phyloP scores from a whole-genome alignment of 2,888 invertebrate genomes.

The Epinotia brunnichana region DNA sequence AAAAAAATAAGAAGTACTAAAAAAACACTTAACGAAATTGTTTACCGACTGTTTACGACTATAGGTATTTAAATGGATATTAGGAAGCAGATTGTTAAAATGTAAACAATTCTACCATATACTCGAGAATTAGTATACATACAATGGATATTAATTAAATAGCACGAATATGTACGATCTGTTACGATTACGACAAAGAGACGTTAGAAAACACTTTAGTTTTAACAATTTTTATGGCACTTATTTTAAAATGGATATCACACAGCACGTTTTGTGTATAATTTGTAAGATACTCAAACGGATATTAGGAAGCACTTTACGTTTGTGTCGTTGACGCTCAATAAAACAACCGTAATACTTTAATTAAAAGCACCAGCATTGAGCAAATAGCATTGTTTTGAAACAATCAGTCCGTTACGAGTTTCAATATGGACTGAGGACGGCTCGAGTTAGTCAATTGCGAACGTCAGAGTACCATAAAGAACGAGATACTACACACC shows the following conservation, averaged over 20 bases:
- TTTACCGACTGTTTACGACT: no score
- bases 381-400: constrained; percentile 39
- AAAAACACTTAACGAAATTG: no score
- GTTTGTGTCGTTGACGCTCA: neutral
- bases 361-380: constrained; percentile 8
- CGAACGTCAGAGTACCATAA: constrained; percentile 47
- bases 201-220: no score
- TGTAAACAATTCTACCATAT: no score
- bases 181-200: no score
- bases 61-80: no score
- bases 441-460: constrained; percentile 52
- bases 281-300: neutral
- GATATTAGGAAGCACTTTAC: neutral
- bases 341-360: neutral
- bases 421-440: constrained; percentile 52
- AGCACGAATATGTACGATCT: no score
- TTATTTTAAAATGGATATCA: neutral
- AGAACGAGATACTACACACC: constrained; percentile 22
- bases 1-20: no score
- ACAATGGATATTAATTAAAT: no score
- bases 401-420: constrained; percentile 48
- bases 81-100: no score
- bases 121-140: no score
- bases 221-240: no score
- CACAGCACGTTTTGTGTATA: neutral